Percentiles rank a stretch among this genome's conserved stretches.
Evolutionary conservation across 2,888 invertebrate genomes (phyloP).

Genomic region (Xestobium rufovillosum): DNA sequence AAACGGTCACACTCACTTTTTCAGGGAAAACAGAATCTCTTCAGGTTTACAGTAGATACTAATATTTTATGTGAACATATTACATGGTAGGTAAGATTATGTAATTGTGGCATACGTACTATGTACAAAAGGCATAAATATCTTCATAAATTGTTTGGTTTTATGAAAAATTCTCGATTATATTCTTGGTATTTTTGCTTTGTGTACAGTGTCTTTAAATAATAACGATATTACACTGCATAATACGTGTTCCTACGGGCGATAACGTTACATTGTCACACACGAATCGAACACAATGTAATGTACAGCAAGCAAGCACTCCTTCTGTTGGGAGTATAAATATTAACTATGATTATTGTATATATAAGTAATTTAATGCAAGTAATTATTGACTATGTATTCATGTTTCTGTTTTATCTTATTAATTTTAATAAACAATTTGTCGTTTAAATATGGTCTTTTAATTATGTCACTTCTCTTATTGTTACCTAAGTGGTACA

Average conservation of each 20-base stretch:
- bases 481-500: not conserved
- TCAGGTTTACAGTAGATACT: slow-evolving; percentile 3
- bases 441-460: slow-evolving; percentile 38
- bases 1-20: not conserved
- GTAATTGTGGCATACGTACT: not conserved
- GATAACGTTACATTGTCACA: slow-evolving; percentile 41
- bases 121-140: slow-evolving; percentile 1
- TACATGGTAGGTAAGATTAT: not conserved
- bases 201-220: slow-evolving; percentile 17
- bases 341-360: slow-evolving; percentile 36
- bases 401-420: slow-evolving; percentile 47
- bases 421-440: slow-evolving; percentile 47
- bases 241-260: slow-evolving; percentile 35
- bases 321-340: slow-evolving; percentile 38
- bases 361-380: slow-evolving; percentile 41
- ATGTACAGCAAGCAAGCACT: slow-evolving; percentile 33
- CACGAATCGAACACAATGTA: slow-evolving; percentile 30
- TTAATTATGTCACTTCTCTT: not conserved
- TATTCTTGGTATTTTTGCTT: slow-evolving; percentile 8
- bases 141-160: slow-evolving; percentile 1
- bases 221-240: slow-evolving; percentile 15
- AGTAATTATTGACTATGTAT: slow-evolving; percentile 40
- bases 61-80: not conserved
- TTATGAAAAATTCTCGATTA: not conserved
- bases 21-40: slow-evolving; percentile 2